Evolutionary conservation across 2,888 invertebrate species (phyloP), one percentile per base, ranked within the genome.

Genomic region (Apomyelois bistriatella): DNA sequence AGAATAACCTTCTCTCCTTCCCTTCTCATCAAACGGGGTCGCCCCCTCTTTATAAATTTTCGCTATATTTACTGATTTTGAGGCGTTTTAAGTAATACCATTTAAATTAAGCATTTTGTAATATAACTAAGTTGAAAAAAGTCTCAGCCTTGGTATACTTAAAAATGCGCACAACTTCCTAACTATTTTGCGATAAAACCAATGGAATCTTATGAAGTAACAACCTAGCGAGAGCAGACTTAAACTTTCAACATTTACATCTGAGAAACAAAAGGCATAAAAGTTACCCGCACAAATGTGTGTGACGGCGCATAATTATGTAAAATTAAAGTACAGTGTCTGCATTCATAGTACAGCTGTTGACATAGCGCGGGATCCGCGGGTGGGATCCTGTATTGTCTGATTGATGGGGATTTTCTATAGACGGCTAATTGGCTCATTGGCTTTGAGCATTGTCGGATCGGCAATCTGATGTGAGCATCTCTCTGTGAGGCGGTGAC

Each of bases 271-370:
- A 32, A 49, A 40, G 28, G n/a, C 28, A 30, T 30, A 15, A 50
- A 32, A 35, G 16, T 51, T 17, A 32, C 13, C 12, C 58, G 64
- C 69, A 15, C 38, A 3, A 8, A 13, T 40, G 40, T 78, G 40
- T 78, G 77, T 82, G 81, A 82, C 78, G 76, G 79, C 74, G 76
- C 77, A 80, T 84, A 85, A 85, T 83, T 82, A 40, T 40, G 40
- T 40, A 40, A 40, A 40, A 38, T 38, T 13, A 38, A 40, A 40
- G 9, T 6, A 6, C 1, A 8, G 40, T n/a, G n/a, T 40, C 8
- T 13, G 16, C 13, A 36, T 38, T 1, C 4, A 40, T 40, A 40
- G 40, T 16, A 16, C 10, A 15, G 22, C 35, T 8, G 47, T 6
- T 28, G 38, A 22, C 2, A 5, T 22, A 22, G 22, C 22, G 22